Evolutionary conservation across 2,113 vertebrate genomes (phyloP).

Genomic region (Hippocampus guttulatus): DNA sequence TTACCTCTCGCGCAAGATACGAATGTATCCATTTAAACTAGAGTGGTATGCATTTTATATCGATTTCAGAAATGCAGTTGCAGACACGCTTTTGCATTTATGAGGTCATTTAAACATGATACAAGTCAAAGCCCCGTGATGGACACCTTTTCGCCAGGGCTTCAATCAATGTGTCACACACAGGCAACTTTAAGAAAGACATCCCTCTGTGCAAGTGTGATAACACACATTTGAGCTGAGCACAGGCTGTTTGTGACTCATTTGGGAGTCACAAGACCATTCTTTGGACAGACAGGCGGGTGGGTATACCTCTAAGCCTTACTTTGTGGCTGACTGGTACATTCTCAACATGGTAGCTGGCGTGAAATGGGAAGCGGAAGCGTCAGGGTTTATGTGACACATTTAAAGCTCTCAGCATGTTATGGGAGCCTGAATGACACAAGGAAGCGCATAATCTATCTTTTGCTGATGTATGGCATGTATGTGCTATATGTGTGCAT

Average conservation of each 20-base stretch:
- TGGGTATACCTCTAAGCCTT: slow-evolving; percentile 18
- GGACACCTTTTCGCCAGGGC: slow-evolving; percentile 20
- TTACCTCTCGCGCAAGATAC: background rate
- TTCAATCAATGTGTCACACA: slow-evolving; percentile 60
- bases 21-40: background rate
- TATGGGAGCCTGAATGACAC: slow-evolving; percentile 32
- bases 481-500: background rate
- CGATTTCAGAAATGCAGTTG: slow-evolving; percentile 15
- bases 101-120: slow-evolving; percentile 36
- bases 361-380: background rate
- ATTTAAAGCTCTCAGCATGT: slow-evolving; percentile 7
- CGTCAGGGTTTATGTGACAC: slow-evolving; percentile 9
- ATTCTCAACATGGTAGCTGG: slow-evolving; percentile 30
- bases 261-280: slow-evolving; percentile 24
- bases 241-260: slow-evolving; percentile 18
- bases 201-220: slow-evolving; percentile 51
- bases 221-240: slow-evolving; percentile 55
- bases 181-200: slow-evolving; percentile 49
- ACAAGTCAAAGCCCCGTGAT: slow-evolving; percentile 43
- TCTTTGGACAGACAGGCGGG: slow-evolving; percentile 32
- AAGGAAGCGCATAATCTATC: slow-evolving; percentile 27
- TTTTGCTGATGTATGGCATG: slow-evolving; percentile 2
- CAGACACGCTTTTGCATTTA: slow-evolving; percentile 24
- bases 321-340: slow-evolving; percentile 38
- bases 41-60: background rate